Percentiles rank a stretch among this genome's conserved stretches.
Conservation (phyloP, 2,797 vertebrate genomes). For the Picus viridis region DNA sequence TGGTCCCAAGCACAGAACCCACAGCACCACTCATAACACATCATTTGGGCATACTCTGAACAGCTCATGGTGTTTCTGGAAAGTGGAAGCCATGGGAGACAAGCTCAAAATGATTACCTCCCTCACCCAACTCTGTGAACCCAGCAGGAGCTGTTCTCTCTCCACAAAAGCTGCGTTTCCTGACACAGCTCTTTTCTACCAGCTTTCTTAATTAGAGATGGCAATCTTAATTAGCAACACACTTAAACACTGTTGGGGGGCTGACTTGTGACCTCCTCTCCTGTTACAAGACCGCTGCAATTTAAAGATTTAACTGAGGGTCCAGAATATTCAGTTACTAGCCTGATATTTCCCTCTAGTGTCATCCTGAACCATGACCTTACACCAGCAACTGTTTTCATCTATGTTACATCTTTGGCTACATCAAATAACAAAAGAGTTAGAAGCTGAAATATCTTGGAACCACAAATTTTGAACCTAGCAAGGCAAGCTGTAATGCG, state of each 20-base stretch:
- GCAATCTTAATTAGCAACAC: slow-evolving; percentile 24
- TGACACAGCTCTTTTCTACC: neutral
- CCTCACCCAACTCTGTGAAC: neutral
- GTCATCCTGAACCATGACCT: accelerated
- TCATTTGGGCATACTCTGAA: neutral
- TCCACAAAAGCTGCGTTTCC: neutral
- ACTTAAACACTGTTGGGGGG: neutral
- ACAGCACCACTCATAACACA: neutral
- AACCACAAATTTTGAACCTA: neutral
- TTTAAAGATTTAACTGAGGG: neutral
- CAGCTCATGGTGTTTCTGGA: neutral
- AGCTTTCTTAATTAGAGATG: neutral
- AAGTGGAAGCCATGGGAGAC: neutral
- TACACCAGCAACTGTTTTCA: neutral
- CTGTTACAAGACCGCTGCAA: neutral
- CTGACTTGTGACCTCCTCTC: neutral
- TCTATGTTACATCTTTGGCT: neutral
- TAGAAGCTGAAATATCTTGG: neutral
- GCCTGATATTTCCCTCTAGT: neutral
- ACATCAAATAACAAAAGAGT: neutral
- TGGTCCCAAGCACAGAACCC: neutral
- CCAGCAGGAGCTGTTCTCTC: neutral
- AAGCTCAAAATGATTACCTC: neutral
- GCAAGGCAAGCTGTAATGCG: neutral
- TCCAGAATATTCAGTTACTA: neutral